phyloP scores from a whole-genome alignment of 2,113 vertebrate genomes.

The Rhizomys pruinosus region DNA sequence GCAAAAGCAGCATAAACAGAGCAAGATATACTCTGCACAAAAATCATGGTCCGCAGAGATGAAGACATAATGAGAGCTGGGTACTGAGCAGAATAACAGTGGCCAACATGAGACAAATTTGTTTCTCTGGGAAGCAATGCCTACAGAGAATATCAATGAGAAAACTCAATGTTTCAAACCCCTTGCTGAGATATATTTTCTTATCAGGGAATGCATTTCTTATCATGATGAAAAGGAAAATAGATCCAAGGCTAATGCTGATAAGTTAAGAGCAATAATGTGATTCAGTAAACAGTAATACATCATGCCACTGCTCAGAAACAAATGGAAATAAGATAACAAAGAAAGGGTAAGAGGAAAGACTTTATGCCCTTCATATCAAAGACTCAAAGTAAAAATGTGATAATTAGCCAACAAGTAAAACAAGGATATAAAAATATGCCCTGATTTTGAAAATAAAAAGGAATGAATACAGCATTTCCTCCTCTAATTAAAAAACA shows the following conservation, averaged over 20 bases:
- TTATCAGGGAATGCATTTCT: slow-evolving; percentile 84
- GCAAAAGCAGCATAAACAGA: background rate
- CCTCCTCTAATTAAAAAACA: slow-evolving; percentile 50
- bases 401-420: background rate
- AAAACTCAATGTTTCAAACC: slow-evolving; percentile 83
- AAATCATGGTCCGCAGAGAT: slow-evolving; percentile 48
- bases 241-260: slow-evolving; percentile 83
- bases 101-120: slow-evolving; percentile 78
- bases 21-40: background rate
- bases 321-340: slow-evolving; percentile 69
- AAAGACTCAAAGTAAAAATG: slow-evolving; percentile 29
- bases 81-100: slow-evolving; percentile 83
- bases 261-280: slow-evolving; percentile 82
- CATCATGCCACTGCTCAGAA: slow-evolving; percentile 70
- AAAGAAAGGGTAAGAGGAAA: slow-evolving; percentile 45
- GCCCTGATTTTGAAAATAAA: slow-evolving; percentile 40
- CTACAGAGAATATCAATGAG: slow-evolving; percentile 84
- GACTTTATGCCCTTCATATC: background rate
- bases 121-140: slow-evolving; percentile 75
- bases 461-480: background rate
- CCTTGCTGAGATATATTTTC: slow-evolving; percentile 82
- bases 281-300: slow-evolving; percentile 73
- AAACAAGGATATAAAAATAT: slow-evolving; percentile 6
- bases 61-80: slow-evolving; percentile 79
- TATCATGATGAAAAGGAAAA: slow-evolving; percentile 86